phyloP scores from a whole-genome alignment of 2,113 vertebrate species.

The Microcebus murinus region DNA sequence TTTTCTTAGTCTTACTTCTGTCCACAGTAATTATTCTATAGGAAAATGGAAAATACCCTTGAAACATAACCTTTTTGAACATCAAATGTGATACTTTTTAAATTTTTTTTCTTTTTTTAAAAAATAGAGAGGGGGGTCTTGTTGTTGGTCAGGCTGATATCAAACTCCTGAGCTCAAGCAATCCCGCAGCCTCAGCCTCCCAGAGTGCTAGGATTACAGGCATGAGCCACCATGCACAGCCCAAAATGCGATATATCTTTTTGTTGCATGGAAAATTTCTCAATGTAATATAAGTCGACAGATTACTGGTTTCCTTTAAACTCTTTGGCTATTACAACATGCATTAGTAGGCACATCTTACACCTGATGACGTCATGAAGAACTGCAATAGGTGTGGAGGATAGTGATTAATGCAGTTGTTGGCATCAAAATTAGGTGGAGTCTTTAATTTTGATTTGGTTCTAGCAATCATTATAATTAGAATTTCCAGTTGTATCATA shows the following conservation, averaged over 20 bases:
- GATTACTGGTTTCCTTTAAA: background rate
- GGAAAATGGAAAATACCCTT: slow-evolving; percentile 38
- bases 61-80: background rate
- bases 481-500: background rate
- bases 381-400: background rate
- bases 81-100: background rate
- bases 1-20: background rate
- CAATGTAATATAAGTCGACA: background rate
- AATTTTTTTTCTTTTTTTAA: too few species aligned
- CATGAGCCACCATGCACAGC: too few species aligned
- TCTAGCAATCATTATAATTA: background rate
- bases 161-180: too few species aligned
- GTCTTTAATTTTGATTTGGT: background rate
- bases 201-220: too few species aligned
- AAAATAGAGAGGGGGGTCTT: too few species aligned
- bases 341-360: background rate
- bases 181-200: too few species aligned
- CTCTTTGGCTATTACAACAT: background rate
- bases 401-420: background rate
- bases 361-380: background rate
- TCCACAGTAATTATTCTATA: background rate
- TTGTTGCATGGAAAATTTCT: background rate
- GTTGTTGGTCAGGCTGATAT: too few species aligned
- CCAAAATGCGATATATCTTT: background rate
- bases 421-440: slow-evolving; percentile 1